Base-by-base conservation (phyloP, 2,797 vertebrate genomes). In the Lepus townsendii region DNA sequence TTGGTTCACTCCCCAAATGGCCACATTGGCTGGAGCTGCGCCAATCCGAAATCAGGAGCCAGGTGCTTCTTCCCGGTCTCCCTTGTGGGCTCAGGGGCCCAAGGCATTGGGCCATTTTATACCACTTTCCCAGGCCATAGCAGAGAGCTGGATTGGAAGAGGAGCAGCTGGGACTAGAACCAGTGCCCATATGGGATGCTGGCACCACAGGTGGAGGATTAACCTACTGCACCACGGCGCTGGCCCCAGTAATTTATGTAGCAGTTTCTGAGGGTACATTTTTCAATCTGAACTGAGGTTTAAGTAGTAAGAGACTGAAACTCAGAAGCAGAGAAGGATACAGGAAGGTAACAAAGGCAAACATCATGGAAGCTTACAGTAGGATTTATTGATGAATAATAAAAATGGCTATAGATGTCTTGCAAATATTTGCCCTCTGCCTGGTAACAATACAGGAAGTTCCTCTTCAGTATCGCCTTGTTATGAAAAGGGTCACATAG, bases 301-400 rank as follows among this genome's bases (percentile, higher is more conserved):
- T 42, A 42, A 42, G 75, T 73, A 82, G 69, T 77, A 30, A 86
- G 57, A 92, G 30, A 78, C 50, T 85, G 3, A 86, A 95, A 89
- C n/a, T n/a, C 71, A 8, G 50, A 85, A 60, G 26, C 30, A 91
- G n/a, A 90, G 60, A 94, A 80, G 42, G 22, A n/a, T 76, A 14
- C 2, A 68, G 52, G 20, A 83, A 63, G 83, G 73, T 7, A 88
- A 75, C 13, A 83, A 22, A 91, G 38, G 35, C 27, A 50, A 27
- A 82, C 38, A 80, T 71, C 69, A 66, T 83, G 62, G 12, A 91
- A 83, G 54, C 66, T 92, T 71, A 90, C n/a, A 79, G 9, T 85
- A 65, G 27, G n/a, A 17, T 63, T 82, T 86, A 2, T 50, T 69
- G 78, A 83, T 95, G 42, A 83, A 92, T 93, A 89, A 38, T 38